These are phyloP conservation scores for Ibidorhyncha struthersii DNA, from an alignment of 2,113 vertebrate genomes.

Conservation along the genomic window DNA sequence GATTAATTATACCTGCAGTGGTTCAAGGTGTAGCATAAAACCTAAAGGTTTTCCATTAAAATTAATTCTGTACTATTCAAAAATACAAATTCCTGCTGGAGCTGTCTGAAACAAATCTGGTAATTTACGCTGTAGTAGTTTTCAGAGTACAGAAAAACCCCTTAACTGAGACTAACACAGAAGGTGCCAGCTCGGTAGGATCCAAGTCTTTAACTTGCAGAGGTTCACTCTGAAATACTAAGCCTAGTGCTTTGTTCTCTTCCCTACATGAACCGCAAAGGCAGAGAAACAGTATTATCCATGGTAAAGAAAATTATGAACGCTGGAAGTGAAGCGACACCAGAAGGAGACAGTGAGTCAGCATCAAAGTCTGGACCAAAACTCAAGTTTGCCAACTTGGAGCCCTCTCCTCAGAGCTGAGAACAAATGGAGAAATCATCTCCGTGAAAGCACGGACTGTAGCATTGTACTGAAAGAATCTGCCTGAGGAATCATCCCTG, in stretches of 20 bases:
- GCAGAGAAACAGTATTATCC: not conserved
- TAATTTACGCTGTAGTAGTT: not conserved
- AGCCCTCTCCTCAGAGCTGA: not conserved
- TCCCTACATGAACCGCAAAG: not conserved
- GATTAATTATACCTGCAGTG: conserved; percentile 29
- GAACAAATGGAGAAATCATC: not conserved
- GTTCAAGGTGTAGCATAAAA: conserved; percentile 17
- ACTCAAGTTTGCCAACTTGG: not conserved
- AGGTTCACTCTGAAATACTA: not conserved
- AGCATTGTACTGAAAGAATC: not conserved
- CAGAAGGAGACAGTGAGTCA: conserved; percentile 35
- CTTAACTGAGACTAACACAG: not conserved
- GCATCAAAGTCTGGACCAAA: conserved; percentile 9
- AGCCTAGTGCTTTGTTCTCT: not conserved
- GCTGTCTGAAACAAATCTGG: not conserved
- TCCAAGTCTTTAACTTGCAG: not conserved
- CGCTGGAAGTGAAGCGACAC: not conserved
- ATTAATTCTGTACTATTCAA: not conserved
- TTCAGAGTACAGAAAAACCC: not conserved
- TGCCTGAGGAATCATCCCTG: not conserved
- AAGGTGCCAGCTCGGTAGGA: not conserved
- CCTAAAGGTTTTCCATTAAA: not conserved
- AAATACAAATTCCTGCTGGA: not conserved
- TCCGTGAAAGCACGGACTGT: not conserved
- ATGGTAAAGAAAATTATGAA: not conserved